phyloP scores from a whole-genome alignment of 2,797 vertebrate species.

The Sebastolobus alascanus region DNA sequence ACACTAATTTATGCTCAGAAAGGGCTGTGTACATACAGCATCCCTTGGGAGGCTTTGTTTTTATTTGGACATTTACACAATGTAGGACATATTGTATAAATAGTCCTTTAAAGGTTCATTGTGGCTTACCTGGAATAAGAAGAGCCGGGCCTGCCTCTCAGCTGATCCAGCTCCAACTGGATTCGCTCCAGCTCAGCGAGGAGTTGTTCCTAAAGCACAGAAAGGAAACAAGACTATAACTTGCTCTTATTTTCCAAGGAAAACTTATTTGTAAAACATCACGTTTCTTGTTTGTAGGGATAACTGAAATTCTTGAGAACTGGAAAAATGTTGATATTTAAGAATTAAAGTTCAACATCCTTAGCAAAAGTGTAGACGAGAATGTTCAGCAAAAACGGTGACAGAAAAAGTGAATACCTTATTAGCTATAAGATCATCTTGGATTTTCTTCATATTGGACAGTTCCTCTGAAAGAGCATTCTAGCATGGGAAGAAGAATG shows the following conservation, averaged over 20 bases:
- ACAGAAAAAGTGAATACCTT: slow-evolving; percentile 82
- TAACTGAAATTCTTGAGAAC: not conserved
- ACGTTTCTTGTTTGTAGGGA: not conserved
- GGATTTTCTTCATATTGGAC: slow-evolving; percentile 95
- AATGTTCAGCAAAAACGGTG: not conserved
- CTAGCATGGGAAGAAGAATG: slow-evolving; percentile 73
- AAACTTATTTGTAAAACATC: slow-evolving; percentile 6
- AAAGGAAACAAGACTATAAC: slow-evolving; percentile 17
- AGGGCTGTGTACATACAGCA: not conserved
- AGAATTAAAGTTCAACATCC: not conserved
- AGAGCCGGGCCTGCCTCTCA: slow-evolving; percentile 90
- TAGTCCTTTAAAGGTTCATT: slow-evolving; percentile 32
- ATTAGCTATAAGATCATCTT: slow-evolving; percentile 93
- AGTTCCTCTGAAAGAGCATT: slow-evolving; percentile 94
- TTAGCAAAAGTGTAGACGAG: not conserved
- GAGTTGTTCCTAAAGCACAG: slow-evolving; percentile 88
- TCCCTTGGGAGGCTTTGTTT: slow-evolving; percentile 36
- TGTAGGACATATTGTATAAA: slow-evolving; percentile 21
- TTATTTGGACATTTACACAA: slow-evolving; percentile 30
- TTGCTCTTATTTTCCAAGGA: not conserved
- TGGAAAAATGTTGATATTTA: not conserved
- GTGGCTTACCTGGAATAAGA: slow-evolving; percentile 91
- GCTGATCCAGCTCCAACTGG: slow-evolving; percentile 94
- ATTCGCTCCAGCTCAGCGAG: slow-evolving; percentile 93
- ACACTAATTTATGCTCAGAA: slow-evolving; percentile 10